Evolutionary conservation across 2,888 invertebrate genomes (phyloP), one percentile per base, ranked within the genome.

Genomic region (Dascillus cervinus): DNA sequence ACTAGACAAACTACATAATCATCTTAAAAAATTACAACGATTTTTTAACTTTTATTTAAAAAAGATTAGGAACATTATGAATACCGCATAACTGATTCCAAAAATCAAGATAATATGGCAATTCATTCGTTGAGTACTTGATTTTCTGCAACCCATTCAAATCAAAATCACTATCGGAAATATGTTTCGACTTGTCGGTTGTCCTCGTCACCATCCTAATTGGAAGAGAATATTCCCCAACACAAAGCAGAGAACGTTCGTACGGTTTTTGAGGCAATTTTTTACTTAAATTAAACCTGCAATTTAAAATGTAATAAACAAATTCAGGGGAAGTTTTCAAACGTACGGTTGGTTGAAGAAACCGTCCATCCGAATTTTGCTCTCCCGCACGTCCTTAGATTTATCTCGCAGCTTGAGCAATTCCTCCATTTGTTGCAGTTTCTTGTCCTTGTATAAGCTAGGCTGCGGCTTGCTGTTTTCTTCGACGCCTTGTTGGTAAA

Each of bases 41-140:
- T n/a, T n/a, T n/a, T n/a, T n/a, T n/a, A n/a, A n/a, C n/a, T n/a
- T n/a, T n/a, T n/a, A n/a, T n/a, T 26, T 31, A 10, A 17, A 17
- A 17, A 17, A 6, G 8, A 4, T 35, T 25, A 28, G 37, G 31
- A 12, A 44, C 20, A 32, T 50, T 34, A 23, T 50, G 49, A 24
- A 39, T 29, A 8, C 39, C 34, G 33, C 58, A 58, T 14, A 46
- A 34, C 11, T 46, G 32, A 14, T 39, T 47, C 60, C 57, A 60
- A 29, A 55, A 52, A 33, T 60, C 52, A n/a, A 49, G 41, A 26
- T 52, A 52, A 41, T 58, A 60, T 1, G 53, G 47, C 2, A 55
- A 49, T 4, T 49, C 44, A 3, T 46, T 27, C 15, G 36, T 35
- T 22, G 19, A 12, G n/a, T 28, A 11, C 8, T 5, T 9, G 3